These are phyloP conservation scores for Oceanodroma leucorhoa DNA, from an alignment of 2,797 vertebrate genomes.

Conservation along the genomic window DNA sequence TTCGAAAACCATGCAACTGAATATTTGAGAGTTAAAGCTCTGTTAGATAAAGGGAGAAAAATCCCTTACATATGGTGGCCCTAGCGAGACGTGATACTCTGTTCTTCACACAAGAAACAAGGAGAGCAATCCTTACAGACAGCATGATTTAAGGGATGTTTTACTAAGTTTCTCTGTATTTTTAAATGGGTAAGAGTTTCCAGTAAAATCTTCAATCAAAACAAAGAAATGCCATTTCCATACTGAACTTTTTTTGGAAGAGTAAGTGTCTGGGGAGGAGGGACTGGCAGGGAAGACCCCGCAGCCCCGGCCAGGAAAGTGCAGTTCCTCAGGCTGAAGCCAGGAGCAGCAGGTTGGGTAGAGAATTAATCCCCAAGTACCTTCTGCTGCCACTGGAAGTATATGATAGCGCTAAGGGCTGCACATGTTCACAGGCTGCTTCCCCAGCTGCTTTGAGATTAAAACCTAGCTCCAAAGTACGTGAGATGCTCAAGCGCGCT, in stretches of 20 bases:
- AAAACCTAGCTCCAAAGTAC: background rate
- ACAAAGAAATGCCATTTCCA: background rate
- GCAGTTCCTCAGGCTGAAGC: background rate
- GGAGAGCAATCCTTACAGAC: background rate
- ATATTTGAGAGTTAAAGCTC: background rate
- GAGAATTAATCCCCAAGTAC: conserved; percentile 16
- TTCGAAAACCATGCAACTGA: accelerated
- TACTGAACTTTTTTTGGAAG: background rate
- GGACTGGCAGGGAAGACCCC: background rate
- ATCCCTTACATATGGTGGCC: background rate
- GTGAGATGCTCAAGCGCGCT: accelerated
- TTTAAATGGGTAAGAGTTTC: background rate
- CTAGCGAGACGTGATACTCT: background rate
- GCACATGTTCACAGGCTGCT: conserved; percentile 34
- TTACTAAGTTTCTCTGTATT: background rate
- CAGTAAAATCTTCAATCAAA: background rate
- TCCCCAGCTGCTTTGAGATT: conserved; percentile 28
- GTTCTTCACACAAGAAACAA: background rate
- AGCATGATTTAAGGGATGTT: background rate
- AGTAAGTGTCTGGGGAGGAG: background rate
- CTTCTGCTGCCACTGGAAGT: conserved; percentile 31
- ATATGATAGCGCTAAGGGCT: background rate
- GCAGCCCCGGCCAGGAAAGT: background rate
- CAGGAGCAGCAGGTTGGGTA: conserved; percentile 43
- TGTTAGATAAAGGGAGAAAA: background rate